A percentile compares a stretch with the other conserved stretches of the same genome.
phyloP scores from a whole-genome alignment of 2,888 invertebrate species.

The Caenorhabditis wallacei region DNA sequence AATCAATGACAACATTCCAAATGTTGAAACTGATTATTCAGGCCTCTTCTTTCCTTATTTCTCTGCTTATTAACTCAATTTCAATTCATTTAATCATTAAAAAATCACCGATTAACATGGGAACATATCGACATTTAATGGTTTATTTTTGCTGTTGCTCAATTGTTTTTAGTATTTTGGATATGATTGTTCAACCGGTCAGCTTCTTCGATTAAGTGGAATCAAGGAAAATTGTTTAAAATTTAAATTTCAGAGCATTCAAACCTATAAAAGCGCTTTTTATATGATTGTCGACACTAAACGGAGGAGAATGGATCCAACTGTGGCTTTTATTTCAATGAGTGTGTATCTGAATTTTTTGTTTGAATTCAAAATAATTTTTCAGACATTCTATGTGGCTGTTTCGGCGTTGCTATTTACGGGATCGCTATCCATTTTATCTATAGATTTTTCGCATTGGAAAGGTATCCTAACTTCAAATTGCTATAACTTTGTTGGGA shows the following conservation, averaged over 20 bases:
- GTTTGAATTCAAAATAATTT: neutral
- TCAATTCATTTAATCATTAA: conserved; percentile 49
- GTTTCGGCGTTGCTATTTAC: conserved; percentile 31
- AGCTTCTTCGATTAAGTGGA: neutral
- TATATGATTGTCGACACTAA: conserved; percentile 32
- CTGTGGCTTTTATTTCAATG: neutral
- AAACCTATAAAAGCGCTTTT: conserved; percentile 28
- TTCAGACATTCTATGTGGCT: conserved; percentile 38
- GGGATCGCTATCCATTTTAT: conserved; percentile 46
- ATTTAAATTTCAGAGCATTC: conserved; percentile 43
- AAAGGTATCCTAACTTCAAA: too few relatives aligned
- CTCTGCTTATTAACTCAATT: conserved; percentile 29
- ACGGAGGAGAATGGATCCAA: conserved; percentile 6
- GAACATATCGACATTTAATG: conserved; percentile 54
- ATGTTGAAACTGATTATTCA: conserved; percentile 16
- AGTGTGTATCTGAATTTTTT: neutral
- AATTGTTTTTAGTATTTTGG: conserved; percentile 42
- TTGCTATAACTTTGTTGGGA: too few relatives aligned
- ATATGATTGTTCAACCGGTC: conserved; percentile 47
- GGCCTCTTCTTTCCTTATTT: neutral
- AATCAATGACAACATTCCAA: neutral
- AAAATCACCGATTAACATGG: conserved; percentile 50
- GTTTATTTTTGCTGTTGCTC: conserved; percentile 49
- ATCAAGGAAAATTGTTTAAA: neutral
- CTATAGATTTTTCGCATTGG: conserved; percentile 47